Base-by-base conservation (phyloP, 2,113 vertebrate genomes). In the Triplophysa siluroides region DNA sequence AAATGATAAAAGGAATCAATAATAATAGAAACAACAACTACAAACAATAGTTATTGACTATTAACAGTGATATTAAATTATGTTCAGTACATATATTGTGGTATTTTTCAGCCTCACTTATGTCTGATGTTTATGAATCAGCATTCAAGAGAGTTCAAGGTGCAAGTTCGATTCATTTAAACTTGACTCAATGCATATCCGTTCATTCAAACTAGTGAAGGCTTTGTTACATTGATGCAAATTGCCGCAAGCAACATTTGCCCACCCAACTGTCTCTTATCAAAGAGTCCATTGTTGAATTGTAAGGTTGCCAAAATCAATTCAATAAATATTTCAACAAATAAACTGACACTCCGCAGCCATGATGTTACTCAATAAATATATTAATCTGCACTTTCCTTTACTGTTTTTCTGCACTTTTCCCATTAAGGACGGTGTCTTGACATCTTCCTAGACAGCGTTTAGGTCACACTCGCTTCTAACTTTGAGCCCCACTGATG, bases 1-100 rank as follows among this genome's bases (percentile, higher is more conserved):
- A 18, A 29, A 77, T 85, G 88, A 88, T 81, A 80, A 60, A 73
- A n/a, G 19, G 58, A 14, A 47, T 24, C 1, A 29, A 58, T 41
- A 21, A 50, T 63, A 16, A 52, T n/a, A 78, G 29, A 4, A 16
- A 52, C 5, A 45, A 45, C 11, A 45, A 0, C 10, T 45, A 45
- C 11, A 45, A 45, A 43, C 41, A 43, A 45, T 45, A 45, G 43
- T 45, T 38, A 8, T 38, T 38, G 33, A 38, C 7, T 6, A 7
- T 38, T 38, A 7, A 38, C 43, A 45, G 33, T 12, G 24, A n/a
- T 10, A 11, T 19, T 38, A 0, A 52, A 52, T 16, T 6, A 16
- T 52, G 50, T 16, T 14, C 50, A 18, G 13, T 29, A 50, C 2
- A 61, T 23, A 47, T 50, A 56, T 1, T 5, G 14, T 23, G 0